A percentile compares a stretch with the other conserved stretches of the same genome.
Conservation (phyloP, 2,113 vertebrate species). For the Eulemur rufifrons region DNA sequence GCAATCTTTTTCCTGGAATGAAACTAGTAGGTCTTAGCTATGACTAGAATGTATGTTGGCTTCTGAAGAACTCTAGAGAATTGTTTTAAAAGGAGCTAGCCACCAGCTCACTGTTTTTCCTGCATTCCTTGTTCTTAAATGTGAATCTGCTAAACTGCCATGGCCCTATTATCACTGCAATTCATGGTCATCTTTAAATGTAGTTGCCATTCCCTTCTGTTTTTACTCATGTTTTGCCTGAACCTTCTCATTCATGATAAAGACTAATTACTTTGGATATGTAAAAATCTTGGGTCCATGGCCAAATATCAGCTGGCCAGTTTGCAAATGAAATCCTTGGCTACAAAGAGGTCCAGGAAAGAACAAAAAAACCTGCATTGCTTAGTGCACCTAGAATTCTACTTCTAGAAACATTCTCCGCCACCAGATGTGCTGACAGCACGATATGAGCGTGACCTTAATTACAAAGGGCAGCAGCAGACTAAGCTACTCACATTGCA, state of each 20-base stretch:
- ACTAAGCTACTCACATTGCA: not conserved
- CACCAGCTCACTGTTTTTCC: not conserved
- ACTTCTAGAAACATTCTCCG: not conserved
- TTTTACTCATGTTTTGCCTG: not conserved
- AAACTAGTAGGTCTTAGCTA: not conserved
- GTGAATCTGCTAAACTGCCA: not conserved
- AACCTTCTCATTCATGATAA: slow-evolving; percentile 7
- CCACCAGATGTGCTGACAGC: not conserved
- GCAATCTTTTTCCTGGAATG: not conserved
- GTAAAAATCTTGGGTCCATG: not conserved
- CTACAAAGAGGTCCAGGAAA: not conserved
- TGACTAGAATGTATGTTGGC: not conserved
- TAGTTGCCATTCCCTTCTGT: not conserved
- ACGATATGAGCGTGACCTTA: not conserved
- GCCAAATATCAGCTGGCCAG: not conserved
- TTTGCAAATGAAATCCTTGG: slow-evolving; percentile 15
- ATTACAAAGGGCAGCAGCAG: not conserved
- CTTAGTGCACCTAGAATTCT: not conserved
- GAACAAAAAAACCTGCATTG: not conserved
- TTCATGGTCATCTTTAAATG: not conserved
- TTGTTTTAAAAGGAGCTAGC: not conserved
- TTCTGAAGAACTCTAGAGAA: not conserved
- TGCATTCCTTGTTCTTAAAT: not conserved
- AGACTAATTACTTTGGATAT: not conserved
- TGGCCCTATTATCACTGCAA: not conserved